Percentiles rank a stretch among this genome's conserved stretches.
phyloP scores from a whole-genome alignment of 2,888 invertebrate genomes.

The Drosophila testacea region DNA sequence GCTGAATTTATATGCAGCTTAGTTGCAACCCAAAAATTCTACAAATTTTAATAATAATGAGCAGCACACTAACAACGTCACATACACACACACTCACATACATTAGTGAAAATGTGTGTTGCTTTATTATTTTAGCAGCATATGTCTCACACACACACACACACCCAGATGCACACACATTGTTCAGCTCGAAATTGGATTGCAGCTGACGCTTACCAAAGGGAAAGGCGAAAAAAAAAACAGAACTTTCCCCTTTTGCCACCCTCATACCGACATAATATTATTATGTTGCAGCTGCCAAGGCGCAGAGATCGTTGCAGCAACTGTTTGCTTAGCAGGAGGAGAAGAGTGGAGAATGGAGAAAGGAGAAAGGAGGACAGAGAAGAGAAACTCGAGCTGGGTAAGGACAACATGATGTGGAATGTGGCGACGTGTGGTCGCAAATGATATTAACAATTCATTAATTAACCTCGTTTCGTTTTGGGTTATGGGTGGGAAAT shows the following conservation, averaged over 20 bases:
- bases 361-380: background rate
- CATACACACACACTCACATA: constrained; percentile 13
- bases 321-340: constrained; percentile 63
- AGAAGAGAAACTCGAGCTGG: constrained; percentile 3
- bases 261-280: constrained; percentile 62
- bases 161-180: constrained; percentile 46
- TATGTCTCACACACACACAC: constrained; percentile 51
- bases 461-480: constrained; percentile 82
- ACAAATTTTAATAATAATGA: constrained; percentile 80
- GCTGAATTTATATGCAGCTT: constrained; percentile 80
- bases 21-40: constrained; percentile 79
- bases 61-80: constrained; percentile 54
- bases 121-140: constrained; percentile 77
- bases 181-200: constrained; percentile 74
- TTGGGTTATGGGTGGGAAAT: constrained; percentile 59
- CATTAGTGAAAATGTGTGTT: constrained; percentile 50
- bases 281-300: constrained; percentile 78
- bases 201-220: constrained; percentile 69
- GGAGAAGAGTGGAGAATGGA: background rate
- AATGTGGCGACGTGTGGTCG: constrained; percentile 77
- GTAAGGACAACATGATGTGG: constrained; percentile 44
- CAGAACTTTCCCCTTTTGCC: constrained; percentile 6
- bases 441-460: constrained; percentile 82
- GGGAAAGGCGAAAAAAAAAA: constrained; percentile 48
- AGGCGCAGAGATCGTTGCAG: constrained; percentile 75